Evolutionary conservation across 64 coral and sea anemone species (phyloP).

Genomic region (Anthopleura sola): DNA sequence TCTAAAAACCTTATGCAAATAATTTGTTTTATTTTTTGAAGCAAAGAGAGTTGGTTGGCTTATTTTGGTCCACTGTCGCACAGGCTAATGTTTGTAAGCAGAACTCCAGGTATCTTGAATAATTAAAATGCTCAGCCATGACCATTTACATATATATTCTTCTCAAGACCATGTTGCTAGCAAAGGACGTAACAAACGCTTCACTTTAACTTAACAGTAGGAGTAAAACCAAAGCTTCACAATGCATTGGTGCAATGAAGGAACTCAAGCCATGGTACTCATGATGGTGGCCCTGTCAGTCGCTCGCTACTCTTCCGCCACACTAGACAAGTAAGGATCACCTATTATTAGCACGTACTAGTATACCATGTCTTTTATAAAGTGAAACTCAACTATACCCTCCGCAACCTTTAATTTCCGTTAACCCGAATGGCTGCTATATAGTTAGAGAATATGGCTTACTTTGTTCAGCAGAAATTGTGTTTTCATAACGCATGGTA

Average conservation of each 20-base stretch:
- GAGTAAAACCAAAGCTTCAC: neutral
- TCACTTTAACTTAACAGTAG: neutral
- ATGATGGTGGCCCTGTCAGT: neutral
- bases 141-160: slow-evolving; percentile 4
- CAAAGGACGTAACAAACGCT: neutral
- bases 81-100: slow-evolving; percentile 12
- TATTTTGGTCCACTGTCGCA: slow-evolving; percentile 1
- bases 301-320: neutral
- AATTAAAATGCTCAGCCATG: slow-evolving; percentile 7
- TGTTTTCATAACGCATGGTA: neutral
- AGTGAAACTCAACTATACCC: neutral
- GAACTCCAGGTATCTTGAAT: slow-evolving; percentile 20
- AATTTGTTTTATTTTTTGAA: neutral
- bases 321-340: neutral
- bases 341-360: neutral
- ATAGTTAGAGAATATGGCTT: neutral
- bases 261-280: slow-evolving; percentile 13
- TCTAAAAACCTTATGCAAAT: slow-evolving; percentile 28
- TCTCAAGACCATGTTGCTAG: neutral
- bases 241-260: slow-evolving; percentile 3
- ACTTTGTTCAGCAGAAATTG: neutral
- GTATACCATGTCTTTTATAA: neutral
- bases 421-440: neutral
- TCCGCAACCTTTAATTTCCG: neutral
- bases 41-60: slow-evolving; percentile 1